Evolutionary conservation across 2,888 invertebrate species (phyloP), one percentile per base, ranked within the genome.

Genomic region (Deroplatys truncata): DNA sequence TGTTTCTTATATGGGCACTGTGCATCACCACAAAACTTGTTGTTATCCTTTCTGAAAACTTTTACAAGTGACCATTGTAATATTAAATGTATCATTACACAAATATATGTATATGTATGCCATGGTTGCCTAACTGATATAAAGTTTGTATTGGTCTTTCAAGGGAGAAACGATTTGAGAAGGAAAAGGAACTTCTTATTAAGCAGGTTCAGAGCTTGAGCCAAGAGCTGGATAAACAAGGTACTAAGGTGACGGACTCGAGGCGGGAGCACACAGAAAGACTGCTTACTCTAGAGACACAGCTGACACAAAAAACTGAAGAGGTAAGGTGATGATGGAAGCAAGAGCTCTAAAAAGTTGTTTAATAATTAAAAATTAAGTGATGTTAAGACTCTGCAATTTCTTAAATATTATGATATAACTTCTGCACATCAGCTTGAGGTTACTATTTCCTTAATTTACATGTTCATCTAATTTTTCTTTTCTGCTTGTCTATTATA

Each of bases 121-220:
- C 20, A 25, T 49, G n/a, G 7, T 28, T 35, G 86, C 16, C 25
- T 4, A 31, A 9, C 49, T 31, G 9, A 28, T 5, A n/a, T 8
- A 72, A 20, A 15, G 25, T 72, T 72, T 72, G 5, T 15, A 16
- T 56, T 49, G 10, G 2, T 20, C 5, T 72, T 20, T 72, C 56
- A 72, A 94, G 95, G 92, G 98, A 98, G 93, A 97, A 97, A 92
- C 95, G 97, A 29, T 94, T 98, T 92, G 97, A 98, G 92, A 97
- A 97, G 92, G 98, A 98, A 93, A 95, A 96, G 92, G 94, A 95
- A 10, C 95, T 98, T 91, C 93, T 98, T 49, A 95, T 96, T 91
- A 96, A 96, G 91, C 98, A 98, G 94, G 96, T 98, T 91, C 95
- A 96, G 91, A 95, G 96, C 89, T 94, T 98, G 49, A 96, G 96